Base-by-base conservation (phyloP, 2,113 vertebrate genomes). In the Speoplatyrhinus poulsoni region DNA sequence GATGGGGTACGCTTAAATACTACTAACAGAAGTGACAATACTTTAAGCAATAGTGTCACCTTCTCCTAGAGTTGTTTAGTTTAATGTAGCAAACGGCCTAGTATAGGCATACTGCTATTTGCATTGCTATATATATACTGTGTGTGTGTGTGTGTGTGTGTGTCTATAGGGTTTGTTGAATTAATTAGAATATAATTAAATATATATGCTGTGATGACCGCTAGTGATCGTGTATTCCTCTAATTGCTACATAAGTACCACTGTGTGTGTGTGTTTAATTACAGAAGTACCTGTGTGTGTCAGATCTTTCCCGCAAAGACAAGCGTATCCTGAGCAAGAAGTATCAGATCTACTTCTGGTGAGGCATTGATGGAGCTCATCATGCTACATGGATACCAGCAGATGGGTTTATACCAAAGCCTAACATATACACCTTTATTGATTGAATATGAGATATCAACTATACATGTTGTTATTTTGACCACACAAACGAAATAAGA, bases 281-380 rank as follows among this genome's bases (percentile, higher is more conserved):
- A 1, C 89, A 99, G 98, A 94, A 97, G 88, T 99, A 91, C 87
- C 91, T 99, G 48, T 97, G 88, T 0, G 96, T 99, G 81, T 93
- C 98, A 0, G 98, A 99, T 80, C 86, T 99, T 82, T 90, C 98
- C 0, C 94, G 96, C 62, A 99, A 98, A 89, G 96, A 99, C 87
- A 98, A 97, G 69, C 94, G 97, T 1, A 77, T 98, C 63, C 93
- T 99, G 77, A 93, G 95, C 75, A 98, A 99, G 85, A 99, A 99
- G 84, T 99, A 99, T 83, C 96, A 98, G 91, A 99, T 99, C 87
- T 99, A 99, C 85, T 99, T 98, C 90, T 99, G 98, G 98, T 99
- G 85, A 96, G 95, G n/a, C 67, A 16, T 46, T 6, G 7, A 9
- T 12, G 32, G 26, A 0, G 41, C 10, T 10, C 4, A 46, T 1